These are phyloP conservation scores for Phymorhynchus buccinoides DNA, from an alignment of 1,140 invertebrate species.

Conservation along the genomic window DNA sequence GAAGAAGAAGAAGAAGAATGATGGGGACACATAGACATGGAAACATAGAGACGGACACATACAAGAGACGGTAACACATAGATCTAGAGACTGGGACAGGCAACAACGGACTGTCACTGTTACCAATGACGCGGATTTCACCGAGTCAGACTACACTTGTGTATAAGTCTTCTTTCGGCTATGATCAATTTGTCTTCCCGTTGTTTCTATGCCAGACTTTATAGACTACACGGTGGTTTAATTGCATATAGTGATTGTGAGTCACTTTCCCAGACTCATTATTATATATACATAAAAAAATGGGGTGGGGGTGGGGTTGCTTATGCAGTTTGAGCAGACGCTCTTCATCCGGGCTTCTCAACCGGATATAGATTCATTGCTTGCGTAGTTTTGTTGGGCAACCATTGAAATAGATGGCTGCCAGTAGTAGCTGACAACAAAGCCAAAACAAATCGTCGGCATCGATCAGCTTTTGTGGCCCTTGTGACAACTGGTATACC, in stretches of 20 bases:
- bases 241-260: too few species aligned
- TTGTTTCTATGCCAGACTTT: too few species aligned
- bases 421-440: background rate
- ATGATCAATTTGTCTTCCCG: too few species aligned
- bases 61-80: too few species aligned
- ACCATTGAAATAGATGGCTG: conserved; percentile 38
- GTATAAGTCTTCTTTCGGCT: too few species aligned
- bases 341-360: conserved; percentile 30
- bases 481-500: background rate
- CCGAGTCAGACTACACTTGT: too few species aligned
- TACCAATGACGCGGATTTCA: background rate
- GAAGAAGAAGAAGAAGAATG: background rate
- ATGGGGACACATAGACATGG: background rate
- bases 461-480: conserved; percentile 8
- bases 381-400: conserved; percentile 42
- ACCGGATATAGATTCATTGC: conserved; percentile 22
- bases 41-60: background rate
- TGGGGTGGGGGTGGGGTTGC: too few species aligned
- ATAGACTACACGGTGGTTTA: too few species aligned
- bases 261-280: too few species aligned
- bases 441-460: conserved; percentile 22
- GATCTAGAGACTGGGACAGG: too few species aligned
- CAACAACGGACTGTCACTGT: background rate
- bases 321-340: conserved; percentile 26
- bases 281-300: too few species aligned